These are phyloP conservation scores for Miniopterus natalensis DNA, from an alignment of 2,113 vertebrate genomes.

Conservation along the genomic window DNA sequence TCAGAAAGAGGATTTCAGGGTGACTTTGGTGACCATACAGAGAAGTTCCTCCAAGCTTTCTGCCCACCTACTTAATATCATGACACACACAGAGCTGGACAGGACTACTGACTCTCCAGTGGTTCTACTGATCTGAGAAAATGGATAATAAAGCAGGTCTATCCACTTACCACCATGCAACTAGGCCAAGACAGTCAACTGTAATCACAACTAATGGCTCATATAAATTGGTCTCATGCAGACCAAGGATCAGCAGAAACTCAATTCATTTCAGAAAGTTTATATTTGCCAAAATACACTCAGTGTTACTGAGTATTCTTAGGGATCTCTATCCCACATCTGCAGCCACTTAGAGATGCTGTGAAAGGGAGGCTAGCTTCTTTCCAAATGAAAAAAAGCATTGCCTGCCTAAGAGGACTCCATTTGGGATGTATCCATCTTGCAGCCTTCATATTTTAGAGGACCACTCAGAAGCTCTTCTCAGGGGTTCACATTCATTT, in stretches of 20 bases:
- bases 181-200: background rate
- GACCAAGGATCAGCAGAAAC: background rate
- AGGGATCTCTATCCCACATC: background rate
- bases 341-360: background rate
- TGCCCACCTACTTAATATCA: background rate
- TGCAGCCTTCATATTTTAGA: background rate
- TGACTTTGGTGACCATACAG: background rate
- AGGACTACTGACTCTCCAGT: background rate
- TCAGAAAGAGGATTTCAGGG: background rate
- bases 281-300: background rate
- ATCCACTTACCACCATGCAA: background rate
- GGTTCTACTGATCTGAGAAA: background rate
- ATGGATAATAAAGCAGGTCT: background rate
- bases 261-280: background rate
- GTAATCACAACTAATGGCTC: conserved; percentile 2
- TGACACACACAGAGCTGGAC: background rate
- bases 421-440: background rate
- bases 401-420: background rate
- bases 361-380: background rate
- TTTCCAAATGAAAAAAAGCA: background rate
- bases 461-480: background rate
- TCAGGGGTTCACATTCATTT: background rate
- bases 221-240: background rate
- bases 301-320: background rate
- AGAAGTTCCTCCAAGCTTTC: background rate